Evolutionary conservation across 2,888 invertebrate genomes (phyloP).

Genomic region (Plagiodera versicolora): DNA sequence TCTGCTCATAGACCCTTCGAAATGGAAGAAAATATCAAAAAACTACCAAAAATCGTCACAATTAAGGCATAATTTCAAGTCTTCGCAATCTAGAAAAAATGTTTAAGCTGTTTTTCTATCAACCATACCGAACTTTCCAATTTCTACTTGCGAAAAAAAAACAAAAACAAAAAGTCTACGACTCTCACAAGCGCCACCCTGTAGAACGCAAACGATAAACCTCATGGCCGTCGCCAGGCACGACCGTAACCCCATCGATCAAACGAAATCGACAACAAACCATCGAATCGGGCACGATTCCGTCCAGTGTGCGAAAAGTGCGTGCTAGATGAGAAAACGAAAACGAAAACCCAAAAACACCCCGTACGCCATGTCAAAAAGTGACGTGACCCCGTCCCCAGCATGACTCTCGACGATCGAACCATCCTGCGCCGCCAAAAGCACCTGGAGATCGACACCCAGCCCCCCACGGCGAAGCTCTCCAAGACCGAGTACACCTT

Average conservation of each 20-base stretch:
- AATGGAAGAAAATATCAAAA: too few species aligned
- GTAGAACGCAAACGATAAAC: neutral
- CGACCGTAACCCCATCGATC: too few species aligned
- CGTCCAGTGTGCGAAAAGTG: too few species aligned
- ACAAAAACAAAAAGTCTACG: neutral
- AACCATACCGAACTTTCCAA: too few species aligned
- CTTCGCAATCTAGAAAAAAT: too few species aligned
- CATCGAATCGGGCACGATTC: too few species aligned
- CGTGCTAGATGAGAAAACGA: slow-evolving; percentile 9
- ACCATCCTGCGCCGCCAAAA: slow-evolving; percentile 26
- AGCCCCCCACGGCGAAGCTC: slow-evolving; percentile 28
- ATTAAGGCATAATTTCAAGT: too few species aligned
- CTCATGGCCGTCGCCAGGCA: neutral
- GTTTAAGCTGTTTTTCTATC: too few species aligned
- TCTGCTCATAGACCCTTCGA: too few species aligned
- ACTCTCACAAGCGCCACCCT: slow-evolving; percentile 11
- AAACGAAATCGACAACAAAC: too few species aligned
- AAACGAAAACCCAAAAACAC: slow-evolving; percentile 3
- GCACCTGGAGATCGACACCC: slow-evolving; percentile 20
- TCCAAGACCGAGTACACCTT: slow-evolving; percentile 58
- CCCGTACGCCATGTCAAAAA: slow-evolving; percentile 9
- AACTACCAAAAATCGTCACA: too few species aligned
- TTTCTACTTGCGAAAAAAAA: too few species aligned
- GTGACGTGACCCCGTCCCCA: slow-evolving; percentile 11
- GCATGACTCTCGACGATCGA: slow-evolving; percentile 33